phyloP scores from a whole-genome alignment of 2,113 vertebrate species.

The Malurus elegans region DNA sequence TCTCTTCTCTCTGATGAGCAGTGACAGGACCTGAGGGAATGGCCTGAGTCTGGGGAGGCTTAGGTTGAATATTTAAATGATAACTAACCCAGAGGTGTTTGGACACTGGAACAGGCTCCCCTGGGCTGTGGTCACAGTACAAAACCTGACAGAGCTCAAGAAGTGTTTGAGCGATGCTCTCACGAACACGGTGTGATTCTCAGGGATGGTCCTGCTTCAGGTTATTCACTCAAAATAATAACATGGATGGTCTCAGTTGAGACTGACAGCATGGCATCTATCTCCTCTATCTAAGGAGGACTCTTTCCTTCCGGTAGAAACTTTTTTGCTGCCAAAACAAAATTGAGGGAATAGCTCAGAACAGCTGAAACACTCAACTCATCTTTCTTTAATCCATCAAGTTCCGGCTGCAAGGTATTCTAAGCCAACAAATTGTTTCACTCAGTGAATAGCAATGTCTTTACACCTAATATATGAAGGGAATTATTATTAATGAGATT shows the following conservation, averaged over 20 bases:
- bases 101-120: background rate
- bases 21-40: background rate
- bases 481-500: slow-evolving; percentile 22
- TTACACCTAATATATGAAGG: background rate
- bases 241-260: background rate
- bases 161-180: background rate
- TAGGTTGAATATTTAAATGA: background rate
- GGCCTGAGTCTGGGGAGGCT: background rate
- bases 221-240: background rate
- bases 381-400: background rate
- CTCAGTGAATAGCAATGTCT: background rate
- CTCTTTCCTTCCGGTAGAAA: background rate
- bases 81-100: background rate
- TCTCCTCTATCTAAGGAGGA: background rate
- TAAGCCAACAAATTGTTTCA: background rate
- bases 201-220: accelerated
- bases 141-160: background rate
- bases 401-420: background rate
- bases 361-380: background rate
- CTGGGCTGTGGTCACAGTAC: background rate
- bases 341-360: background rate
- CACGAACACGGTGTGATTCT: background rate
- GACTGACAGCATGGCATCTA: background rate
- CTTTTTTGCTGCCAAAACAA: background rate
- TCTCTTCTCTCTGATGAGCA: background rate